phyloP scores from a whole-genome alignment of 2,888 invertebrate genomes.

The Colostygia pectinataria region DNA sequence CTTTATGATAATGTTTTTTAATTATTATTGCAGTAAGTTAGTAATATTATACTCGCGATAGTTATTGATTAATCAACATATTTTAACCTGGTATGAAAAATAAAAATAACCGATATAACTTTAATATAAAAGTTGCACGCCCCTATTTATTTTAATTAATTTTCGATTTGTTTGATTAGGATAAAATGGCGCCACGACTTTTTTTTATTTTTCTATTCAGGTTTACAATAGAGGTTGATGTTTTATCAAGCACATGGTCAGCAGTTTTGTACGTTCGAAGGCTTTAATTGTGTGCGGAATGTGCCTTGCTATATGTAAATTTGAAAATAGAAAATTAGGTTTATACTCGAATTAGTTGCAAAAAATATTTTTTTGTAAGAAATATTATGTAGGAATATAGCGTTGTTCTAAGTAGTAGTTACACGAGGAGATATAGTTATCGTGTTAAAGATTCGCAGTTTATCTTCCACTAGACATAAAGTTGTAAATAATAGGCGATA shows the following conservation, averaged over 20 bases:
- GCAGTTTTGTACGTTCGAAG: slow-evolving; percentile 66
- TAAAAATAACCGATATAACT: slow-evolving; percentile 31
- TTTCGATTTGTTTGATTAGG: slow-evolving; percentile 23
- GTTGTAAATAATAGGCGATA: slow-evolving; percentile 74
- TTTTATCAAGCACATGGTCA: slow-evolving; percentile 76
- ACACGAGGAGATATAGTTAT: slow-evolving; percentile 71
- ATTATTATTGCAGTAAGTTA: slow-evolving; percentile 75
- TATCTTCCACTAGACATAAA: slow-evolving; percentile 80
- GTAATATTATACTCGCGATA: slow-evolving; percentile 70
- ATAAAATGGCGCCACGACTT: slow-evolving; percentile 18
- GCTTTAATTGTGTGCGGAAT: slow-evolving; percentile 82
- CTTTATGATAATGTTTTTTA: slow-evolving; percentile 63
- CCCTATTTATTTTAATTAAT: slow-evolving; percentile 17
- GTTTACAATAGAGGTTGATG: slow-evolving; percentile 64
- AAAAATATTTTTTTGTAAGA: slow-evolving; percentile 80
- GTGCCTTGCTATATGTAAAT: slow-evolving; percentile 82
- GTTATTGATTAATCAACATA: slow-evolving; percentile 49
- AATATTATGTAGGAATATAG: slow-evolving; percentile 74
- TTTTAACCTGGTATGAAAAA: slow-evolving; percentile 39
- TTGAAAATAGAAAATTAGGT: slow-evolving; percentile 72
- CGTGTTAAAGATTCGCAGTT: slow-evolving; percentile 82
- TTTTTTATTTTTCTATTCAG: slow-evolving; percentile 52
- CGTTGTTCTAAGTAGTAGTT: slow-evolving; percentile 72
- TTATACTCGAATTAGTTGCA: slow-evolving; percentile 82
- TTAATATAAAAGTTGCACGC: slow-evolving; percentile 1